Conservation (phyloP, 2,113 vertebrate genomes). For the Pachypanchax playfairii region DNA sequence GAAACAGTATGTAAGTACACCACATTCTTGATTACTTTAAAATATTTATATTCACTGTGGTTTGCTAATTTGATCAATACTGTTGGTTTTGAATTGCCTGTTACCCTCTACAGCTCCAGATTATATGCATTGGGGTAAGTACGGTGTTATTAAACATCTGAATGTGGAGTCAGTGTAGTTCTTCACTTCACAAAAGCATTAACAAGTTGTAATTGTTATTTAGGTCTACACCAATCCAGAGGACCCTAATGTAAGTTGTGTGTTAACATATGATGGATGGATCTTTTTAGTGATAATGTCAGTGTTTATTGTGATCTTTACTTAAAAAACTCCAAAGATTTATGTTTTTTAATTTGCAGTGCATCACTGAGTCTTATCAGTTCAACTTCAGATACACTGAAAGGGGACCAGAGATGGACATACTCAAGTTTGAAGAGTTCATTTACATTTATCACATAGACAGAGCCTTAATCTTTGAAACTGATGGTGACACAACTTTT, state of each 20-base stretch:
- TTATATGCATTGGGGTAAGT: slow-evolving; percentile 82
- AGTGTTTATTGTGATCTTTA: background rate
- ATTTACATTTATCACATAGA: background rate
- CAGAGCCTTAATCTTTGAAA: background rate
- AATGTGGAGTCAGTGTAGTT: background rate
- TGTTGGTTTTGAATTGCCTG: background rate
- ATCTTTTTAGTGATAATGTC: background rate
- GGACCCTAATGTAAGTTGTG: slow-evolving; percentile 77
- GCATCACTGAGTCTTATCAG: slow-evolving; percentile 92
- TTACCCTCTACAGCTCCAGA: slow-evolving; percentile 73
- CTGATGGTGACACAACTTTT: background rate
- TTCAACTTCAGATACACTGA: slow-evolving; percentile 93
- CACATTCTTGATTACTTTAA: background rate
- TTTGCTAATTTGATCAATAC: background rate
- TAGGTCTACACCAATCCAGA: slow-evolving; percentile 79
- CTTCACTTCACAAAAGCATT: background rate
- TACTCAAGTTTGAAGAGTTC: slow-evolving; percentile 70
- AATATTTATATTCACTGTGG: background rate
- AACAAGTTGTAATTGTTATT: background rate
- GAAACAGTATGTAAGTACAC: slow-evolving; percentile 91
- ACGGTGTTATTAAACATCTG: background rate
- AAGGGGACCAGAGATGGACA: slow-evolving; percentile 82
- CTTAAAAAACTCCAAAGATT: background rate
- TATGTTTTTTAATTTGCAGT: slow-evolving; percentile 77
- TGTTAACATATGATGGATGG: background rate